Conservation (phyloP, 2,113 vertebrate species). For the Felis chaus region DNA sequence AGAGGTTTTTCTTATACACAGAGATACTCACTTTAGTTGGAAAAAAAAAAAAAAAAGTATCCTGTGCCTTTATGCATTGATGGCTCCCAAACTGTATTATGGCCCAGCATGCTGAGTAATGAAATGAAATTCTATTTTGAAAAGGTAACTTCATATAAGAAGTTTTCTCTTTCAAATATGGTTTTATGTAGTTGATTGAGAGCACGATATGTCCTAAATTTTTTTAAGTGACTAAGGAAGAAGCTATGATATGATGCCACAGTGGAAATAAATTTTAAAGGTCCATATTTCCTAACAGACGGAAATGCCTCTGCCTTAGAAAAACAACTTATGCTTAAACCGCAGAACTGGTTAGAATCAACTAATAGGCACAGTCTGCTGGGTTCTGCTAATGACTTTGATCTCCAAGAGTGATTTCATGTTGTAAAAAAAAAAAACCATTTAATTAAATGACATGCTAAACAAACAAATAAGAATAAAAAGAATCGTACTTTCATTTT, state of each 20-base stretch:
- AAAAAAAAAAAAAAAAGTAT: neutral
- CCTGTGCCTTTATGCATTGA: neutral
- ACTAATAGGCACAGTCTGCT: slow-evolving; percentile 33
- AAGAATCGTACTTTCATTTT: neutral
- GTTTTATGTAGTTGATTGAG: neutral
- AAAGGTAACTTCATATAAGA: neutral
- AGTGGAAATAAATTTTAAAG: slow-evolving; percentile 12
- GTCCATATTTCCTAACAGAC: neutral
- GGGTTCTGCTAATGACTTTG: slow-evolving; percentile 49
- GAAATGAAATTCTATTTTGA: neutral
- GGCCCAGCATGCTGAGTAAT: neutral
- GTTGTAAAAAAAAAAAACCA: neutral
- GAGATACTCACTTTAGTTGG: neutral
- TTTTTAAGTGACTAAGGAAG: neutral
- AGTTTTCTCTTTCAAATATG: neutral
- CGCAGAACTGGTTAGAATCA: slow-evolving; percentile 55
- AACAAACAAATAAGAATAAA: slow-evolving; percentile 24
- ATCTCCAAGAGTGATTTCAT: slow-evolving; percentile 18
- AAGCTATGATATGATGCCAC: neutral
- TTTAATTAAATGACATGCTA: slow-evolving; percentile 40
- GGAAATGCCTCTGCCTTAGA: neutral
- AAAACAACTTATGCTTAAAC: slow-evolving; percentile 50
- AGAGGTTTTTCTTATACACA: neutral
- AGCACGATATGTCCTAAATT: neutral
- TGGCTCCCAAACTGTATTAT: neutral